Base-by-base conservation (phyloP, 2,888 invertebrate species). In the Pristionchus arcanus region DNA sequence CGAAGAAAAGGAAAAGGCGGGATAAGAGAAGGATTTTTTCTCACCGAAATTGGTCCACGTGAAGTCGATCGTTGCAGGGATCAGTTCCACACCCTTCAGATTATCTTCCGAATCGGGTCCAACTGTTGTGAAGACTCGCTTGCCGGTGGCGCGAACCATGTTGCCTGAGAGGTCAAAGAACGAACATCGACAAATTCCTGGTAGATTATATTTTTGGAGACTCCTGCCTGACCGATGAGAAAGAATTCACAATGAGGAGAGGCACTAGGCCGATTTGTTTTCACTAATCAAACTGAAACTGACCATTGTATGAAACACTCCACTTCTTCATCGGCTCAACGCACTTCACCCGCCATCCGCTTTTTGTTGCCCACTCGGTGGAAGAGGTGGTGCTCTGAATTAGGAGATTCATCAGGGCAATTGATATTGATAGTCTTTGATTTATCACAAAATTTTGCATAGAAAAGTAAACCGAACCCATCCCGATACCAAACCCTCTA, bases 271-370 rank as follows among this genome's bases (percentile, higher is more conserved):
- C n/a, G n/a, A n/a, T n/a, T n/a, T n/a, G n/a, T n/a, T n/a, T n/a
- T n/a, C n/a, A n/a, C n/a, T n/a, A n/a, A n/a, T n/a, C n/a, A n/a
- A n/a, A n/a, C n/a, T n/a, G n/a, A n/a, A n/a, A 34, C 37, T 96
- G 96, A 16, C 97, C 97, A 77, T 96, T 96, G 95, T 97, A 97
- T 5, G 96, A 95, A 0, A 97, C 93, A 31, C 96, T 96, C 97
- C 97, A 97, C 74, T 96, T 96, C 93, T 96, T 96, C 97, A 97
- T 97, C 1, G 97, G 97, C 90, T 96, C 96, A 0, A 97, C 95
- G 0, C 97, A 97, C 31, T 96, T 96, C 68, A 97, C 96, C 74
- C 96, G 96, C 71, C 97, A 96, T 0, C 97, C 97, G 91, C 97
- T 97, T 0, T 97, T 97, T 0, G 96, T 96, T 93, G 96, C 97